Percentiles rank a stretch among this genome's conserved stretches.
These are phyloP conservation scores for Potorous gilbertii DNA, from an alignment of 2,797 vertebrate genomes.

Conservation along the genomic window DNA sequence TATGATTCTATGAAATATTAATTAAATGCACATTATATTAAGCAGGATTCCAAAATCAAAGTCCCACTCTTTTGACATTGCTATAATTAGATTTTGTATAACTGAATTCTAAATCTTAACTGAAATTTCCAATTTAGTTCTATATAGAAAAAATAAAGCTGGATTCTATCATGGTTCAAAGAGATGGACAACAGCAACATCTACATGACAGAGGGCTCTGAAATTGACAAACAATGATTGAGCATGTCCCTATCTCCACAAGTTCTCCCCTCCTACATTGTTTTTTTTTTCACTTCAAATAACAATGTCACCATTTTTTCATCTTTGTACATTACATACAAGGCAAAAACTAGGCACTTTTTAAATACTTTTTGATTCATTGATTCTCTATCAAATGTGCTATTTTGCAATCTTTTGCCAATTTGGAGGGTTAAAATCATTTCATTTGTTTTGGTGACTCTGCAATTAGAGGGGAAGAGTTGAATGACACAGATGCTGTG, in stretches of 20 bases:
- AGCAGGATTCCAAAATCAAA: constrained; percentile 52
- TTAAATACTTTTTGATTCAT: not conserved
- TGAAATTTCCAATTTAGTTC: constrained; percentile 84
- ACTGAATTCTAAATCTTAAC: constrained; percentile 79
- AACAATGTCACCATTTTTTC: not conserved
- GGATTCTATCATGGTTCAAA: constrained; percentile 79
- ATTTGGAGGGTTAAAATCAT: not conserved
- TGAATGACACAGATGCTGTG: not conserved
- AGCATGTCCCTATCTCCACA: constrained; percentile 45
- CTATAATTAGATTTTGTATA: constrained; percentile 72
- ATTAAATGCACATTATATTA: constrained; percentile 72
- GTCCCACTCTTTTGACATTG: constrained; percentile 70
- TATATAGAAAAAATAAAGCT: constrained; percentile 71
- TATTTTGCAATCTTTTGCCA: not conserved
- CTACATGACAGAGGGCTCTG: constrained; percentile 65
- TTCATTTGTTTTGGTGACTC: not conserved
- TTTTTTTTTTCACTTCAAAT: constrained; percentile 11
- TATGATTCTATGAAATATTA: constrained; percentile 64
- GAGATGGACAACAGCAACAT: constrained; percentile 77
- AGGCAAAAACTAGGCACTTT: not conserved
- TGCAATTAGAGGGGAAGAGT: not conserved
- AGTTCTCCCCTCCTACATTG: not conserved
- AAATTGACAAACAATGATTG: constrained; percentile 77
- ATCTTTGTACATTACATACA: constrained; percentile 29
- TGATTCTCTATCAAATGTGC: not conserved